Evolutionary conservation across 2,888 invertebrate genomes (phyloP).

Genomic region (Danaus chrysippus): DNA sequence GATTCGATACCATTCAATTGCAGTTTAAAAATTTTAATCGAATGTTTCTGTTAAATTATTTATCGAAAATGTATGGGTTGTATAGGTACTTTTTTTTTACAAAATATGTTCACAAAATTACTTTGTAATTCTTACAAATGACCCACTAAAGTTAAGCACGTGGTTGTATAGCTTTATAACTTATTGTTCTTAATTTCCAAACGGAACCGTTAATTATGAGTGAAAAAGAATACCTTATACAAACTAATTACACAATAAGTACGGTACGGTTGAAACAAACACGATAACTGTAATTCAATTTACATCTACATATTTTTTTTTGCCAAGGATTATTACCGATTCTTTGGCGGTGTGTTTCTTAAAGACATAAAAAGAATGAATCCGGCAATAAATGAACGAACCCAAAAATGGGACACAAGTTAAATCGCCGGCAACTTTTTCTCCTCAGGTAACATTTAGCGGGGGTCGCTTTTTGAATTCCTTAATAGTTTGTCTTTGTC

Average conservation of each 20-base stretch:
- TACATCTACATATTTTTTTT: constrained; percentile 10
- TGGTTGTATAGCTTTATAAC: background rate
- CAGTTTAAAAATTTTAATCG: too few relatives aligned
- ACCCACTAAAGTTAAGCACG: background rate
- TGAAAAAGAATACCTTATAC: background rate
- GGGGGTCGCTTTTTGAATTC: constrained; percentile 42
- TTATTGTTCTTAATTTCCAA: background rate
- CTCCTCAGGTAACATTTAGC: constrained; percentile 54
- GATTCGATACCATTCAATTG: too few relatives aligned
- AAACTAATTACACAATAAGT: background rate
- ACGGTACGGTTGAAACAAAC: background rate
- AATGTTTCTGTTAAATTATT: too few relatives aligned
- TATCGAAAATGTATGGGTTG: too few relatives aligned
- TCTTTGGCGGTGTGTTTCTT: constrained; percentile 48
- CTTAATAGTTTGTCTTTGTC: constrained; percentile 25
- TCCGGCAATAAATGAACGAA: constrained; percentile 58
- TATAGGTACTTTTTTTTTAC: too few relatives aligned
- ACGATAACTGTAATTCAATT: background rate
- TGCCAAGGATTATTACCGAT: constrained; percentile 25
- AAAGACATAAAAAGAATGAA: constrained; percentile 41
- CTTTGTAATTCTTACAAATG: too few relatives aligned
- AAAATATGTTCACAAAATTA: too few relatives aligned
- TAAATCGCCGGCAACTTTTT: constrained; percentile 52
- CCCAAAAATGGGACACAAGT: constrained; percentile 50
- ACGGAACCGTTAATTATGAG: background rate